phyloP scores from a whole-genome alignment of 2,113 vertebrate genomes.

The Gymnogyps californianus region DNA sequence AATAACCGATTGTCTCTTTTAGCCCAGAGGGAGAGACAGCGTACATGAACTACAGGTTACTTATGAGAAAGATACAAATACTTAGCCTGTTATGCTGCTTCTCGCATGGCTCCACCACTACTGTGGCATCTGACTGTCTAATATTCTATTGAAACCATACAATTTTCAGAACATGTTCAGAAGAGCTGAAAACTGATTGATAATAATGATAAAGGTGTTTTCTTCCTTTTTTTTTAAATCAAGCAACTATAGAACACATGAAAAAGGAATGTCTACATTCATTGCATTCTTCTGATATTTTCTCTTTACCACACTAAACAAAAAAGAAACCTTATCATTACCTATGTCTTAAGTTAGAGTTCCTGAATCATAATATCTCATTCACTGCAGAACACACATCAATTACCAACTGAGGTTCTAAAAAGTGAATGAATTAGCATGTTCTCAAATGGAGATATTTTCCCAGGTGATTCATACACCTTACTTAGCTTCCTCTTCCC shows the following conservation, averaged over 20 bases:
- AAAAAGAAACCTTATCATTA: neutral
- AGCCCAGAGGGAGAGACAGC: neutral
- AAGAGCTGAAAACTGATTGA: neutral
- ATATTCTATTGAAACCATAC: neutral
- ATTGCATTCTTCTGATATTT: neutral
- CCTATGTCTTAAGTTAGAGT: neutral
- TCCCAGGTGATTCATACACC: slow-evolving; percentile 37
- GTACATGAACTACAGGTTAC: neutral
- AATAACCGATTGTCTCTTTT: neutral
- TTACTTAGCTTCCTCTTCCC: slow-evolving; percentile 35
- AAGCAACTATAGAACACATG: neutral
- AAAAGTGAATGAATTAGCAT: slow-evolving; percentile 61
- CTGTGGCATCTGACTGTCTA: neutral
- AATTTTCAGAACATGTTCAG: neutral
- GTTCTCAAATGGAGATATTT: slow-evolving; percentile 48
- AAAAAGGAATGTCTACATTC: neutral
- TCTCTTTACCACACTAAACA: neutral
- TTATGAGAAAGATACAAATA: neutral
- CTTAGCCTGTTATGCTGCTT: neutral
- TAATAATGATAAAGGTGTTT: neutral
- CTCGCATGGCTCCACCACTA: neutral
- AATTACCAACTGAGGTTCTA: slow-evolving; percentile 4
- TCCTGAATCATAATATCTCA: neutral
- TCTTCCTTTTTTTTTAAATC: neutral
- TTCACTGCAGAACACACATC: neutral